Percentiles rank a stretch among this genome's conserved stretches.
Evolutionary conservation across 2,888 invertebrate species (phyloP).

Genomic region (Pterostichus niger): DNA sequence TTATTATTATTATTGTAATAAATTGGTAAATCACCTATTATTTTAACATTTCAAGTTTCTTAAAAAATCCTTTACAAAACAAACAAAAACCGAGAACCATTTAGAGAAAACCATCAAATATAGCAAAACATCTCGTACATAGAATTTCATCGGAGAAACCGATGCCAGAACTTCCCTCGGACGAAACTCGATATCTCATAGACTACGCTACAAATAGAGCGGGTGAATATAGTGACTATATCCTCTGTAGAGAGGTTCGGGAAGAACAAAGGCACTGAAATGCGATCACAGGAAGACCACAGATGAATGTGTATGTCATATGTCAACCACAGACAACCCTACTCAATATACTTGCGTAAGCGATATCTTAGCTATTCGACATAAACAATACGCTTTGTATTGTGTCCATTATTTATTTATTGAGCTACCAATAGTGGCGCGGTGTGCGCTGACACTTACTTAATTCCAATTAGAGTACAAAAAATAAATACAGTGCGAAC

Average conservation of each 20-base stretch:
- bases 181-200: slow-evolving; percentile 13
- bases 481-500: background rate
- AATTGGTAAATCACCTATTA: too few species aligned
- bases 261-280: slow-evolving; percentile 22
- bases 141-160: background rate
- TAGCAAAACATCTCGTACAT: background rate
- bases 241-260: background rate
- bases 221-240: slow-evolving; percentile 3
- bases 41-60: too few species aligned
- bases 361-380: slow-evolving; percentile 14
- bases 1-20: too few species aligned
- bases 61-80: too few species aligned
- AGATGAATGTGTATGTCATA: slow-evolving; percentile 47
- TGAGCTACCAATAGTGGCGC: background rate
- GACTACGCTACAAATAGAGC: background rate
- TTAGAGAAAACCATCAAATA: too few species aligned
- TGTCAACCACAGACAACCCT: slow-evolving; percentile 29
- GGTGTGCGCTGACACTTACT: background rate
- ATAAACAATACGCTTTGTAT: background rate
- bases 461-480: background rate
- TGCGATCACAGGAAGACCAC: slow-evolving; percentile 36
- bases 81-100: too few species aligned
- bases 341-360: slow-evolving; percentile 34
- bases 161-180: background rate
- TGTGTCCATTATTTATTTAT: slow-evolving; percentile 24